Evolutionary conservation across 2,113 vertebrate genomes (phyloP).

Genomic region (Sterna hirundo): DNA sequence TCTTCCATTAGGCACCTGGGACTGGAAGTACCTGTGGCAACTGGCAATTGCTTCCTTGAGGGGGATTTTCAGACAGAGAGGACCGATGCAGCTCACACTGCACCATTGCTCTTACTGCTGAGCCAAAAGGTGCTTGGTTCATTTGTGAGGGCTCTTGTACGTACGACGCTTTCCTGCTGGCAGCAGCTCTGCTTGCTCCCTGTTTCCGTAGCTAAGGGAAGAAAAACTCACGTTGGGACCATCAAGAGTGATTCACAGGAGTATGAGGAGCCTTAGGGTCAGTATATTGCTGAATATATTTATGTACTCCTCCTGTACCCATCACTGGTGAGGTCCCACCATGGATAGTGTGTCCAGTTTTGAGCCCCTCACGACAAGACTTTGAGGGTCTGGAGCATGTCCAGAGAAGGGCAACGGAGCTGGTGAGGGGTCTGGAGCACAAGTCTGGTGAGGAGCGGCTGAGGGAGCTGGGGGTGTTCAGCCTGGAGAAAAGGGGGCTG

Average conservation of each 20-base stretch:
- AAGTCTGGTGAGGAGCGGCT: too few species aligned
- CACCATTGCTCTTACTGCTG: not conserved
- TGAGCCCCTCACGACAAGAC: too few species aligned
- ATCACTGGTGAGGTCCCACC: too few species aligned
- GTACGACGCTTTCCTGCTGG: not conserved
- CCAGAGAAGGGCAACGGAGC: too few species aligned
- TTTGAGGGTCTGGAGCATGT: too few species aligned
- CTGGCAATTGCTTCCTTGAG: not conserved
- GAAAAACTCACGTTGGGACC: not conserved
- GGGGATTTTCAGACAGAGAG: not conserved
- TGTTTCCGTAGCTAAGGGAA: not conserved
- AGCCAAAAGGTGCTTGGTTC: not conserved
- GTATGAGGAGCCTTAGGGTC: not conserved
- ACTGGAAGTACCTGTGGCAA: rapidly evolving
- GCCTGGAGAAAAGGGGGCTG: too few species aligned
- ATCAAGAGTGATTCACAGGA: not conserved
- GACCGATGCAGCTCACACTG: not conserved
- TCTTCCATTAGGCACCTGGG: not conserved
- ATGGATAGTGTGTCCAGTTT: too few species aligned
- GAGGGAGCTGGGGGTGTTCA: too few species aligned
- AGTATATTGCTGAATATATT: not conserved
- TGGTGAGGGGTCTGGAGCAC: too few species aligned
- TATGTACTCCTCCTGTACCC: too few species aligned
- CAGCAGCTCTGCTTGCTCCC: not conserved
- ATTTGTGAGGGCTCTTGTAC: rapidly evolving